Evolutionary conservation across 1,140 invertebrate genomes (phyloP).

Genomic region (Ridgeia piscesae): DNA sequence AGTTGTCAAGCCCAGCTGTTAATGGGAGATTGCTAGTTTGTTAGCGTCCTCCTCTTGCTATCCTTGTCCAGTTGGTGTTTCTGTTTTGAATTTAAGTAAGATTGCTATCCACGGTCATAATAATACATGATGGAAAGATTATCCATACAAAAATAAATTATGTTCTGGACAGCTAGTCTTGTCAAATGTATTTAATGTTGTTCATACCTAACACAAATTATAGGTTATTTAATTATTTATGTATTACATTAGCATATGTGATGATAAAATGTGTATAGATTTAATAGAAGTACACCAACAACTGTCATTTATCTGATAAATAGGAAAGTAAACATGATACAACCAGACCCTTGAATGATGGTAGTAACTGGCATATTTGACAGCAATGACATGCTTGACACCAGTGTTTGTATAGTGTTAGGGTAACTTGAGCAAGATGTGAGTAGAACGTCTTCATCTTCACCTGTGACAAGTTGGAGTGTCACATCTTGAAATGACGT

Average conservation of each 20-base stretch:
- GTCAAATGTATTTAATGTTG: background rate
- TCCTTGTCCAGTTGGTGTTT: background rate
- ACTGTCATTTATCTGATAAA: background rate
- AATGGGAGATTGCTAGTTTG: background rate
- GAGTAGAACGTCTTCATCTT: background rate
- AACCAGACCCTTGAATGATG: background rate
- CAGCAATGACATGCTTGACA: background rate
- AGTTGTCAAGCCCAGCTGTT: background rate
- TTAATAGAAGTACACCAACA: background rate
- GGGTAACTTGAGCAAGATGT: background rate
- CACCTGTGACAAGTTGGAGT: background rate
- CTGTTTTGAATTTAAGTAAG: background rate
- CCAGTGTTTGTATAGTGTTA: background rate
- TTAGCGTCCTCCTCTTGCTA: background rate
- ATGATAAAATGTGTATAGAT: background rate
- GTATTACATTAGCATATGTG: constrained; percentile 1
- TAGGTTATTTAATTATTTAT: background rate
- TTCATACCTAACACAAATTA: background rate
- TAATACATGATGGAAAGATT: background rate
- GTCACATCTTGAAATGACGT: background rate
- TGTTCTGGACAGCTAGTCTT: background rate
- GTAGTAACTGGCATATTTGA: background rate
- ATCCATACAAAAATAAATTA: background rate
- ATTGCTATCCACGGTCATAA: background rate
- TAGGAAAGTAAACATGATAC: background rate